A percentile compares a stretch with the other conserved stretches of the same genome.
phyloP scores from a whole-genome alignment of 2,888 invertebrate genomes.

The Drosophila merina region DNA sequence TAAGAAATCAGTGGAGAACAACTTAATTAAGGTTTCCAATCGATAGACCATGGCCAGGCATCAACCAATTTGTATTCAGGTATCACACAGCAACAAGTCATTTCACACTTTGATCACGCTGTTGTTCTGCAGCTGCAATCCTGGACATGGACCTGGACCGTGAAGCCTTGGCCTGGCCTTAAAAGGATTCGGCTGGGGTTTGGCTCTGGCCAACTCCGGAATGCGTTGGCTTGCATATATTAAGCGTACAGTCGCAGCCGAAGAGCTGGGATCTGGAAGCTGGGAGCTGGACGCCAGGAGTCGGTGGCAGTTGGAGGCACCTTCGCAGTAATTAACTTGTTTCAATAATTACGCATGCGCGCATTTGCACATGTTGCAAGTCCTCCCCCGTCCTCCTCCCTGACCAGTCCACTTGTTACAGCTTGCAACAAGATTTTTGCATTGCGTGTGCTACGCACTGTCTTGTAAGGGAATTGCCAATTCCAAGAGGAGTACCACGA shows the following conservation, averaged over 20 bases:
- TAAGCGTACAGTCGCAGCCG: slow-evolving; percentile 45
- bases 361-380: slow-evolving; percentile 76
- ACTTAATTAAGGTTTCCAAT: slow-evolving; percentile 67
- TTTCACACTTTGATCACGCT: slow-evolving; percentile 83
- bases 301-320: slow-evolving; percentile 48
- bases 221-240: slow-evolving; percentile 75
- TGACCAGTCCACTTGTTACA: slow-evolving; percentile 34
- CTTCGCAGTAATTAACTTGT: slow-evolving; percentile 80
- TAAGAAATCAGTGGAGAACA: slow-evolving; percentile 60
- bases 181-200: slow-evolving; percentile 62
- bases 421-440: slow-evolving; percentile 76
- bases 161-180: slow-evolving; percentile 50
- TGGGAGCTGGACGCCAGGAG: no score
- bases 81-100: slow-evolving; percentile 79
- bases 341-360: slow-evolving; percentile 80
- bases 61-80: slow-evolving; percentile 82
- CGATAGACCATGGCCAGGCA: slow-evolving; percentile 65
- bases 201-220: slow-evolving; percentile 51
- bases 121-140: slow-evolving; percentile 52
- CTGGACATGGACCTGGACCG: not conserved
- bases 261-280: slow-evolving; percentile 31
- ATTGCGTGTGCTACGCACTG: slow-evolving; percentile 71
- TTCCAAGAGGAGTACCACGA: slow-evolving; percentile 4
- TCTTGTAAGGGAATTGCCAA: slow-evolving; percentile 2
- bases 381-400: slow-evolving; percentile 24